These are phyloP conservation scores for Avahi laniger DNA, from an alignment of 2,797 vertebrate species.

Conservation along the genomic window DNA sequence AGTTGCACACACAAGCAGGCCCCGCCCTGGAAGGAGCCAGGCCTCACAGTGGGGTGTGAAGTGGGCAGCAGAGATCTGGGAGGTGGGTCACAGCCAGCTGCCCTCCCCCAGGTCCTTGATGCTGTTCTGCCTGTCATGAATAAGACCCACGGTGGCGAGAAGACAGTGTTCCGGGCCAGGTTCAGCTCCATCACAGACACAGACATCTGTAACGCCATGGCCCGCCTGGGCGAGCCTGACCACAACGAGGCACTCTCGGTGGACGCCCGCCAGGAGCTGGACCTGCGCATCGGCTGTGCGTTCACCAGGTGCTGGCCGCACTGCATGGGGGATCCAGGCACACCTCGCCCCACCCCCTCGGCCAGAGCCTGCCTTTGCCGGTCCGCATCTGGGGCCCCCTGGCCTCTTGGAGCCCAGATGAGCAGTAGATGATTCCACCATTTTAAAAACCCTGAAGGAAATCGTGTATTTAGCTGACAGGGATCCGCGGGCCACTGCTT, in stretches of 20 bases:
- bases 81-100: not conserved
- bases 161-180: slow-evolving; percentile 91
- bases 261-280: slow-evolving; percentile 97
- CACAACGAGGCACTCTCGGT: slow-evolving; percentile 95
- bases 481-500: not conserved
- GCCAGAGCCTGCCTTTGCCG: not conserved
- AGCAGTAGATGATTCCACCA: not conserved
- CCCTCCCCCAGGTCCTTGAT: slow-evolving; percentile 91
- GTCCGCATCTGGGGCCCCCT: not conserved
- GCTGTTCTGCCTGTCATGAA: slow-evolving; percentile 93
- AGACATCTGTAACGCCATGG: slow-evolving; percentile 97
- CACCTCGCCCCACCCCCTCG: not conserved
- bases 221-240: slow-evolving; percentile 93
- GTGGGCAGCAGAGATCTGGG: not conserved
- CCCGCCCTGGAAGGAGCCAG: not conserved
- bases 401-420: not conserved
- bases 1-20: not conserved
- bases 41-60: not conserved
- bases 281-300: slow-evolving; percentile 97
- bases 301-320: slow-evolving; percentile 91
- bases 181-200: slow-evolving; percentile 99
- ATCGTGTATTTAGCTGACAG: not conserved
- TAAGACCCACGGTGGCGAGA: slow-evolving; percentile 83
- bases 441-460: not conserved
- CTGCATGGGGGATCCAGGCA: not conserved